phyloP scores from a whole-genome alignment of 1,140 invertebrate genomes.

The Tetragnatha versicolor region DNA sequence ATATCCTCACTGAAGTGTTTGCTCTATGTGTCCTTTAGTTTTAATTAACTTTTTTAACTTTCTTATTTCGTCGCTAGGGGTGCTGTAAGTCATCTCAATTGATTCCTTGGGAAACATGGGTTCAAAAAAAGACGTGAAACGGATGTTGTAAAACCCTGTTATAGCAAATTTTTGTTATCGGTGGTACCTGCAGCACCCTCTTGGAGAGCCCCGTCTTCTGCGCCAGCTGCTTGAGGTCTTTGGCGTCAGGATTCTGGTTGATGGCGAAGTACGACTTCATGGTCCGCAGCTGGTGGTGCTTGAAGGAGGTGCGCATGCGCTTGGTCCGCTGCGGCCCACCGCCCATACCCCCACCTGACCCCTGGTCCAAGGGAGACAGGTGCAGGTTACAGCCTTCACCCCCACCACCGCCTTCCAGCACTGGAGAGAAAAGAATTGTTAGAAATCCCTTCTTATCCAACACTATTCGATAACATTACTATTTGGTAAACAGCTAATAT shows the following conservation, averaged over 20 bases:
- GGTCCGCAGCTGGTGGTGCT: conserved; percentile 95
- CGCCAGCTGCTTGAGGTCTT: conserved; percentile 70
- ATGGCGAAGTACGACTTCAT: conserved; percentile 99
- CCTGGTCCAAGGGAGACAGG: conserved; percentile 29
- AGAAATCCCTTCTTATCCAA: too few species aligned
- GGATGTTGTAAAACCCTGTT: too few species aligned
- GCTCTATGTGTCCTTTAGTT: too few species aligned
- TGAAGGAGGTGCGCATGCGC: conserved; percentile 92
- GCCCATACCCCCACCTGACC: conserved; percentile 33
- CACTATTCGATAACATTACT: too few species aligned
- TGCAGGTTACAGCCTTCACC: conserved; percentile 46
- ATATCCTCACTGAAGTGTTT: too few species aligned
- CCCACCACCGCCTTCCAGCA: conserved; percentile 19
- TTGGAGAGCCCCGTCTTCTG: conserved; percentile 97
- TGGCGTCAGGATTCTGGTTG: conserved; percentile 89
- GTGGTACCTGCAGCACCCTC: conserved; percentile 97
- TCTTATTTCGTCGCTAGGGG: too few species aligned
- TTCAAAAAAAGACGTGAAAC: too few species aligned
- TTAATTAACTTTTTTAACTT: too few species aligned
- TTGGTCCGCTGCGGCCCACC: conserved; percentile 57
- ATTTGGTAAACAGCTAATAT: too few species aligned
- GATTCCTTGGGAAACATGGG: too few species aligned
- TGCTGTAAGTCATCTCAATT: too few species aligned
- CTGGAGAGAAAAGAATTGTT: not conserved
- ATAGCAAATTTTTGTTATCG: too few species aligned